Percentiles rank a stretch among this genome's conserved stretches.
phyloP scores from a whole-genome alignment of 2,888 invertebrate species.

The Zelleria hepariella region DNA sequence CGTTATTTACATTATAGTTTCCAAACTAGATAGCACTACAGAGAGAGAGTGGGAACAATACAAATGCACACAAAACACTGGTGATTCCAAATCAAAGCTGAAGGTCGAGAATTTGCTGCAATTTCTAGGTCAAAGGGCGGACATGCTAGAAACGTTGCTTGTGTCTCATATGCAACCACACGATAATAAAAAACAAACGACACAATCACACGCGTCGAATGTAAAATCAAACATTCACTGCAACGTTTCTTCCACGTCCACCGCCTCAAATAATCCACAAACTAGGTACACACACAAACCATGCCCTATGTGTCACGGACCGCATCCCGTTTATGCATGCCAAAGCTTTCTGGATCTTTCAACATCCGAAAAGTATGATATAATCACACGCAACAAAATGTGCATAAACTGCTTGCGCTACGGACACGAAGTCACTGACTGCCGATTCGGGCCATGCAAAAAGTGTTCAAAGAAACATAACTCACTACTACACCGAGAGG shows the following conservation, averaged over 20 bases:
- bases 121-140: neutral
- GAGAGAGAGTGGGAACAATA: slow-evolving; percentile 19
- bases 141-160: neutral
- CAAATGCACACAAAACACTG: slow-evolving; percentile 6
- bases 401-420: neutral
- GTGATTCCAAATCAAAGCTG: neutral
- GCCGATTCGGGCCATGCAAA: neutral
- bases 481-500: neutral
- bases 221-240: neutral
- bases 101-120: neutral
- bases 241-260: no score
- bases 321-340: neutral
- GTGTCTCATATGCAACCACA: neutral
- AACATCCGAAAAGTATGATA: neutral
- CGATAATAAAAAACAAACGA: neutral
- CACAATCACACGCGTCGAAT: no score
- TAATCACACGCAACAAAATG: neutral
- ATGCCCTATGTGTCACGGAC: neutral
- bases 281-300: neutral
- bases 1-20: slow-evolving; percentile 16
- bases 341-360: neutral
- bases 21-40: slow-evolving; percentile 19
- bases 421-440: neutral
- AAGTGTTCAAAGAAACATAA: neutral
- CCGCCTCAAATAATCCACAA: no score